Percentiles rank a stretch among this genome's conserved stretches.
phyloP scores from a whole-genome alignment of 2,888 invertebrate species.

The Drosophila robusta region DNA sequence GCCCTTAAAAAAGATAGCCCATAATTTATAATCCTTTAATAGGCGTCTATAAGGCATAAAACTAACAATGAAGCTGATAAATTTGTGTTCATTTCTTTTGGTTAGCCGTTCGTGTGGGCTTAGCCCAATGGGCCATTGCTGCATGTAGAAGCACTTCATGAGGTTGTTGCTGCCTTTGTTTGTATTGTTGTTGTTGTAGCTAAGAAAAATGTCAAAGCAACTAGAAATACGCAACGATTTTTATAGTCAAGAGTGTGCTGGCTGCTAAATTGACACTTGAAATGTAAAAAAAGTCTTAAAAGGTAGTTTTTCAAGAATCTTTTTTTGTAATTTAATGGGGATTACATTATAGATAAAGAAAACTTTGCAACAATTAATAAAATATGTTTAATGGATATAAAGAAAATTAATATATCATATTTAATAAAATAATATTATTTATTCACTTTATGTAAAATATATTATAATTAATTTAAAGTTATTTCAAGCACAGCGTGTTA shows the following conservation, averaged over 20 bases:
- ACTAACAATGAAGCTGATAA: slow-evolving; percentile 58
- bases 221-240: slow-evolving; percentile 30
- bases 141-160: slow-evolving; percentile 21
- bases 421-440: too few species aligned
- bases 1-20: slow-evolving; percentile 37
- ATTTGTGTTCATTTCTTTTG: slow-evolving; percentile 48
- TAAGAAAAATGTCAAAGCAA: slow-evolving; percentile 37
- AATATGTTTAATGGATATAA: too few species aligned
- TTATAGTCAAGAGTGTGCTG: slow-evolving; percentile 46
- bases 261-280: slow-evolving; percentile 43
- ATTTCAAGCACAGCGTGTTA: too few species aligned
- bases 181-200: slow-evolving; percentile 6
- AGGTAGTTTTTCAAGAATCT: too few species aligned
- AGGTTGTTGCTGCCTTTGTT: background rate
- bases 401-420: too few species aligned
- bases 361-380: too few species aligned
- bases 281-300: background rate
- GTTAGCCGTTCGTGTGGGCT: slow-evolving; percentile 12
- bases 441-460: too few species aligned
- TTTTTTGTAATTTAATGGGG: too few species aligned
- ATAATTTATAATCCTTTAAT: slow-evolving; percentile 78
- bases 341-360: too few species aligned
- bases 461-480: too few species aligned
- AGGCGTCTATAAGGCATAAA: slow-evolving; percentile 61
- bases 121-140: slow-evolving; percentile 47